phyloP scores from a whole-genome alignment of 1,140 invertebrate genomes.

The Sipha flava region DNA sequence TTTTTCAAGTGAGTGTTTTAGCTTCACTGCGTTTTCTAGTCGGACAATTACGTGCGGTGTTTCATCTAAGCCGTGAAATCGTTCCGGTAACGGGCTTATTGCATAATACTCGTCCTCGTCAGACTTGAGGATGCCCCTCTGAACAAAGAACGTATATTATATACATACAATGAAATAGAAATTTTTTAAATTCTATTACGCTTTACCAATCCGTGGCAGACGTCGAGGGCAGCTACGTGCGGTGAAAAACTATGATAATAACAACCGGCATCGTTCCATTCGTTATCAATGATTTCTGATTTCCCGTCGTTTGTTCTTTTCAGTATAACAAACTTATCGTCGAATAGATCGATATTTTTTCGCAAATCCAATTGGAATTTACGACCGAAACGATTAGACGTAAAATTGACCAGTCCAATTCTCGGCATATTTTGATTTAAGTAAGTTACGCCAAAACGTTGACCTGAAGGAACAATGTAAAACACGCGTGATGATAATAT shows the following conservation, averaged over 20 bases:
- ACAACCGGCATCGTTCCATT: constrained; percentile 31
- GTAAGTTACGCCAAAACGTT: constrained; percentile 4
- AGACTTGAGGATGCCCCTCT: constrained; percentile 42
- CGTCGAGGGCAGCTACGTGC: constrained; percentile 36
- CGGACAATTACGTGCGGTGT: not conserved
- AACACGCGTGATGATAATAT: not conserved
- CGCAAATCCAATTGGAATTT: constrained; percentile 32
- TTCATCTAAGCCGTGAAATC: not conserved
- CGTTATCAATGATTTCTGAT: constrained; percentile 7
- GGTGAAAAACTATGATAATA: constrained; percentile 35
- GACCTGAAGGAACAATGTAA: not conserved
- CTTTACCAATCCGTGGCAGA: constrained; percentile 40
- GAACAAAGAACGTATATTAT: constrained; percentile 24
- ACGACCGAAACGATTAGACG: not conserved
- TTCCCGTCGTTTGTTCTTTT: not conserved
- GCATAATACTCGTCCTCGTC: constrained; percentile 39
- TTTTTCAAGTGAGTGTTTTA: not conserved
- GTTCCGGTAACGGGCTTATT: constrained; percentile 41
- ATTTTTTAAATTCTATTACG: not conserved
- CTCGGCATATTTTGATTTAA: not conserved
- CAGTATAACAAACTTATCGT: constrained; percentile 35
- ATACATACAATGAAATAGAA: not conserved
- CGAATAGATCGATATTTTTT: constrained; percentile 28
- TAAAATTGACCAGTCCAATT: constrained; percentile 7
- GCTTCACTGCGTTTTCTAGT: not conserved